phyloP scores from a whole-genome alignment of 2,888 invertebrate genomes.

The Eulithis prunata region DNA sequence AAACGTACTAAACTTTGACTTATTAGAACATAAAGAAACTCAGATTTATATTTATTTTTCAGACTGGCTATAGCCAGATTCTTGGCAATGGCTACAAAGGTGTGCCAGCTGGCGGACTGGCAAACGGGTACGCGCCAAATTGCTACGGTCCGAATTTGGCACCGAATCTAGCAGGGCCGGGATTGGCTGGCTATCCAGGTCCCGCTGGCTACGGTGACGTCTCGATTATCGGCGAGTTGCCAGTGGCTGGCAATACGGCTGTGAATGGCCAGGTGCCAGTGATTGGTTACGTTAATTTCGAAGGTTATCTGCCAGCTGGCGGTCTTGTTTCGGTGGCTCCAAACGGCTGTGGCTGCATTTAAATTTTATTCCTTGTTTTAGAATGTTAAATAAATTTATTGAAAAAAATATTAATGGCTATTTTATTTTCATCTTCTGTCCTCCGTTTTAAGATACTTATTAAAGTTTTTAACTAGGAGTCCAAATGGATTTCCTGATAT shows the following conservation, averaged over 20 bases:
- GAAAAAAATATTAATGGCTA: background rate
- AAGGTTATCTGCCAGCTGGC: slow-evolving; percentile 69
- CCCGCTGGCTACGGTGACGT: slow-evolving; percentile 63
- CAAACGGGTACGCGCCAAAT: slow-evolving; percentile 42
- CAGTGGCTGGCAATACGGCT: slow-evolving; percentile 65
- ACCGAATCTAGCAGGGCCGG: slow-evolving; percentile 14
- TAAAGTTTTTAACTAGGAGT: no score
- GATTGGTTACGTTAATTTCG: slow-evolving; percentile 73
- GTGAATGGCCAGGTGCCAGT: slow-evolving; percentile 70
- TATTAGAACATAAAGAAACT: no score
- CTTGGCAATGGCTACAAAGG: slow-evolving; percentile 33
- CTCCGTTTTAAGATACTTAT: no score
- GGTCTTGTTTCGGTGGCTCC: slow-evolving; percentile 68
- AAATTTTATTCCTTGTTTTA: slow-evolving; percentile 2
- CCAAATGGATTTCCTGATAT: no score
- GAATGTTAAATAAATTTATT: slow-evolving; percentile 17
- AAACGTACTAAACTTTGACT: no score
- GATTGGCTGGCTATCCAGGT: slow-evolving; percentile 12
- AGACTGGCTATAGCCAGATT: slow-evolving; percentile 45
- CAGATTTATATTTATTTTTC: slow-evolving; percentile 32
- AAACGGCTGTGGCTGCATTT: slow-evolving; percentile 52
- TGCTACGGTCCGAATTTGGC: slow-evolving; percentile 37
- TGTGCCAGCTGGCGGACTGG: slow-evolving; percentile 19
- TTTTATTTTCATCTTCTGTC: no score
- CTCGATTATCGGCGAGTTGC: slow-evolving; percentile 61